Base-by-base conservation (phyloP, 2,888 invertebrate species). In the Seira ritae region DNA sequence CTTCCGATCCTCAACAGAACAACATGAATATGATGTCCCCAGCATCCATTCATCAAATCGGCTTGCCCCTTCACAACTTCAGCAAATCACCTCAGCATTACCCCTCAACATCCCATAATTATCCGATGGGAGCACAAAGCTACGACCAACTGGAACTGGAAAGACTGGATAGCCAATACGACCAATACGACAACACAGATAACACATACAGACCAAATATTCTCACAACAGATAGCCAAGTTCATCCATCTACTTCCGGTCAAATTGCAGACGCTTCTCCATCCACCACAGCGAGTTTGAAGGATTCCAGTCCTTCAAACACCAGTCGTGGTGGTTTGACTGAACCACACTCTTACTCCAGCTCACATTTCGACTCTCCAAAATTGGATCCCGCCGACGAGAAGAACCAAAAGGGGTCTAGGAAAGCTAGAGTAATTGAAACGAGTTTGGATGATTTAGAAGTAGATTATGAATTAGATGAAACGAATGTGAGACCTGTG, bases 381-480 rank as follows among this genome's bases (percentile, higher is more conserved):
- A 78, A 71, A n/a, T 12, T 78, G 50, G 73, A 73, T 72, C 55
- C 84, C 3, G 10, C 60, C 12, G 77, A 85, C 31, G 80, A 70
- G 1, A 84, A 73, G 22, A 82, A 82, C 73, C 60, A 82, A 42
- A 86, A 67, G 31, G 86, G 86, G 8, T 84, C 80, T 60, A 75
- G 85, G 66, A 83, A 85, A 66, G 84, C 79, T 17, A 71, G 82
- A 42, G 81, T 88, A 0, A 87, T 85, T 50, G 88, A 88, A 83
- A 88, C 88, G 24, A 86, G 86, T 79, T 85, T 88, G 77, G 88
- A 88, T 66, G 88, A 88, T 77, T 83, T 87, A 72, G 88, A 88
- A 79, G 78, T 85, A 74, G 88, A 88, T 65, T 88, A 88, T 31
- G 86, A 88, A 46, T 68, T 88, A 19, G 88, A 88, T 71, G 88